Evolutionary conservation across 2,113 vertebrate genomes (phyloP).

Genomic region (Pelecanus crispus): DNA sequence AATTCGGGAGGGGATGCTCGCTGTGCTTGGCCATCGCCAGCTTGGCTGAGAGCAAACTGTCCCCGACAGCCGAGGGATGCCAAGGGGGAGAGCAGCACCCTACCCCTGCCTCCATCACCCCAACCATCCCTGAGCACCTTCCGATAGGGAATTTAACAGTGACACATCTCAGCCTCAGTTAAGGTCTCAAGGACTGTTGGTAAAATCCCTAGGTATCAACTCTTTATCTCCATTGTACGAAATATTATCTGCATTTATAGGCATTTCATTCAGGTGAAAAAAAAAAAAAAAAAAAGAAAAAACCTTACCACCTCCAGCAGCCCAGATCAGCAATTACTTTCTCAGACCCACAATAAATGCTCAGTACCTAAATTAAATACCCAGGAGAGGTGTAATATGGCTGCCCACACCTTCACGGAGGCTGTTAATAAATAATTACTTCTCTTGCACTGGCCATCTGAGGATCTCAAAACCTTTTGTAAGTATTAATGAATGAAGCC

Average conservation of each 20-base stretch:
- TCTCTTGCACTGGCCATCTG: conserved; percentile 43
- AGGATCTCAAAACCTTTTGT: conserved; percentile 51
- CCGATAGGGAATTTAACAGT: rapidly evolving
- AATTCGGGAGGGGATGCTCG: rapidly evolving
- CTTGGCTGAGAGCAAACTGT: rapidly evolving
- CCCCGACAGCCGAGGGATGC: not conserved
- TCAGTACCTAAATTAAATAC: conserved; percentile 62
- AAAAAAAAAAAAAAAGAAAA: not conserved
- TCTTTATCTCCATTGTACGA: not conserved
- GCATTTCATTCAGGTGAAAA: not conserved
- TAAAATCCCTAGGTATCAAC: not conserved
- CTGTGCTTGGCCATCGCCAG: rapidly evolving
- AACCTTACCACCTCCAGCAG: not conserved
- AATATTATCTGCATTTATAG: not conserved
- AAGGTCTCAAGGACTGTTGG: not conserved
- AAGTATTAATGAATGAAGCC: conserved; percentile 46
- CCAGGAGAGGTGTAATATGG: conserved; percentile 26
- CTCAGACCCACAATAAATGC: conserved; percentile 35
- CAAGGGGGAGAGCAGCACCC: rapidly evolving
- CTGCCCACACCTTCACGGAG: conserved; percentile 40
- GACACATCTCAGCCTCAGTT: not conserved
- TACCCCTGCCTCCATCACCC: not conserved
- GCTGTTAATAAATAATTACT: conserved; percentile 61
- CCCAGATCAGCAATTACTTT: conserved; percentile 39
- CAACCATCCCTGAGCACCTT: rapidly evolving